Evolutionary conservation across 2,113 vertebrate genomes (phyloP), one percentile per base, ranked within the genome.

Genomic region (Pomatorhinus ruficollis): DNA sequence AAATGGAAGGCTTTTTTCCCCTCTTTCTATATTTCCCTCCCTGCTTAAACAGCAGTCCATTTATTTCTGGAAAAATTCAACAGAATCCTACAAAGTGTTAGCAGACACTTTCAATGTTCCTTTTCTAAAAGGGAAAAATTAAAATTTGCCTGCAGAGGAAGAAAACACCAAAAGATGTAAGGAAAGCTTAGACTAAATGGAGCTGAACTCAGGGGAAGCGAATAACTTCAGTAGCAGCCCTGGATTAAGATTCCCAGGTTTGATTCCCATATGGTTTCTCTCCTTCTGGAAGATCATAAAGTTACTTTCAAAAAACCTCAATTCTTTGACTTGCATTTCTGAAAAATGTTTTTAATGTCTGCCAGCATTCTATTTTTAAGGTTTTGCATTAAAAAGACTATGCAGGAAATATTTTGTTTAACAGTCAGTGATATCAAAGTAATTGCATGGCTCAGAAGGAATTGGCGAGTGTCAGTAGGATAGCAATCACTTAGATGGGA

Each of bases 401-500:
- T 27, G 45, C 21, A 85, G 82, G 70, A 76, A 85, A 85, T 82
- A 72, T 10, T 81, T 61, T 85, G 66, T 64, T 97, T 93, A 91
- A 83, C 60, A 63, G 50, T 89, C 75, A 77, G 42, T 59, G 75
- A 47, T 77, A 80, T 68, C 31, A 50, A 61, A 87, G 59, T 80
- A 93, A 91, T 85, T 94, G 90, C 10, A 1, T 50, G n/a, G 47
- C 57, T 95, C 54, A 70, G 83, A 80, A 91, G 63, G 66, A 86
- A 72, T 1, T 47, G 64, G 75, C 0, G 12, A 92, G 68, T 94
- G 71, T 65, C 85, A 77, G 84, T 79, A 90, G 82, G 82, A 59
- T 59, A 88, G 93, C 90, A 94, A 76, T 95, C 81, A 74, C 59
- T 72, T 31, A 60, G 54, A 83, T 80, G 63, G 64, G 87, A 72